These are phyloP conservation scores for Ptilorrhoa leucosticta DNA, from an alignment of 2,113 vertebrate genomes.

Conservation along the genomic window DNA sequence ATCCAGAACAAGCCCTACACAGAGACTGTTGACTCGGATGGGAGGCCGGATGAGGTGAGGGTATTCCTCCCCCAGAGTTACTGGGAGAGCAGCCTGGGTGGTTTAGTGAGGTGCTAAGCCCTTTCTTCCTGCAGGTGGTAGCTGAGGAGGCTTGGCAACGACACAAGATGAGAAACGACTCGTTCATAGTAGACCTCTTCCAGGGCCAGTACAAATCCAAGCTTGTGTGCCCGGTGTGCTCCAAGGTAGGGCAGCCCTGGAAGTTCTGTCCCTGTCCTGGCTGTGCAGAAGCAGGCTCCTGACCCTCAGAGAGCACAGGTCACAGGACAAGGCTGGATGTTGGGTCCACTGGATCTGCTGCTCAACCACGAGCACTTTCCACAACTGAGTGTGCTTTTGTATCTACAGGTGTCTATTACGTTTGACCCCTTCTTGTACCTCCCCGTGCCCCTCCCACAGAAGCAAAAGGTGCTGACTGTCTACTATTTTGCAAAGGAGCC, in stretches of 20 bases:
- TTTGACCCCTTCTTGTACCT: conserved; percentile 98
- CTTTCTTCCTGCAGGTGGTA: conserved; percentile 79
- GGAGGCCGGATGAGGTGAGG: conserved; percentile 89
- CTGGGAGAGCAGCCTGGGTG: not conserved
- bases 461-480: conserved; percentile 94
- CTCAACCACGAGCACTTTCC: not conserved
- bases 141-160: conserved; percentile 97
- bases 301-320: not conserved
- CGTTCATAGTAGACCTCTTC: conserved; percentile 96
- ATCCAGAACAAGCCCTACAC: conserved; percentile 98
- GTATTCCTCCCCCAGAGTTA: not conserved
- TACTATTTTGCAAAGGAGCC: conserved; percentile 95
- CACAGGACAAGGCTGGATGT: not conserved
- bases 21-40: conserved; percentile 93
- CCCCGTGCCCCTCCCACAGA: conserved; percentile 93
- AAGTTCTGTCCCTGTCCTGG: not conserved
- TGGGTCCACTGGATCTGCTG: not conserved
- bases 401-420: conserved; percentile 91
- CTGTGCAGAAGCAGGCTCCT: not conserved
- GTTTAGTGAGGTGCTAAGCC: not conserved
- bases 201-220: conserved; percentile 99
- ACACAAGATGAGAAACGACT: conserved; percentile 98
- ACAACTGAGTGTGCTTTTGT: not conserved
- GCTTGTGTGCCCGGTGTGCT: conserved; percentile 93
- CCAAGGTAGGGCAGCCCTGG: conserved; percentile 79